Conservation (phyloP, 2,797 vertebrate genomes). For the Botia kubotai region DNA sequence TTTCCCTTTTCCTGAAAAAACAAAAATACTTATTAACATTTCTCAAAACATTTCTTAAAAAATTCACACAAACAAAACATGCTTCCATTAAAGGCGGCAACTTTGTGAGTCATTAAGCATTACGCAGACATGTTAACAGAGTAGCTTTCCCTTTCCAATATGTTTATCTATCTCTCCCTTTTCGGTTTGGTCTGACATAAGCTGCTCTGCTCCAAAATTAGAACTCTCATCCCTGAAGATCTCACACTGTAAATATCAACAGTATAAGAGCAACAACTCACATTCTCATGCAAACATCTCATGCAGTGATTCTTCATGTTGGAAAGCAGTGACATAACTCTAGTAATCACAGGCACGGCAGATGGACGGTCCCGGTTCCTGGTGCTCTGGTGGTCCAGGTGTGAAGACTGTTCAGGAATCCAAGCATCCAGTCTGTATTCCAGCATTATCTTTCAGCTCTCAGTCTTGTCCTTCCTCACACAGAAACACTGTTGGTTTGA, state of each 20-base stretch:
- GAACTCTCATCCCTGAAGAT: slow-evolving; percentile 20
- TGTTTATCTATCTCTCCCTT: slow-evolving; percentile 3
- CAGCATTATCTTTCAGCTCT: slow-evolving; percentile 43
- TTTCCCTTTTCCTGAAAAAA: neutral
- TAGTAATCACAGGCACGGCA: slow-evolving; percentile 52
- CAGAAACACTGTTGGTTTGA: slow-evolving; percentile 60
- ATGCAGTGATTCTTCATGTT: slow-evolving; percentile 46
- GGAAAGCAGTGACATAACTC: slow-evolving; percentile 43
- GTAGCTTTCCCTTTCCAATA: neutral
- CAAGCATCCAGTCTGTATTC: slow-evolving; percentile 43
- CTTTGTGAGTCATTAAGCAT: slow-evolving; percentile 33
- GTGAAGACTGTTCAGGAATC: slow-evolving; percentile 43
- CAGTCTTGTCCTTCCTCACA: slow-evolving; percentile 57
- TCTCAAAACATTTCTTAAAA: neutral
- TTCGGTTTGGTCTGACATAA: slow-evolving; percentile 27
- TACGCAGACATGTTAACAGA: neutral
- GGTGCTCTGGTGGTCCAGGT: slow-evolving; percentile 42
- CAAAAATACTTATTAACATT: neutral
- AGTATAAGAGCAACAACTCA: slow-evolving; percentile 40
- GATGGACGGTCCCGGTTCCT: slow-evolving; percentile 53
- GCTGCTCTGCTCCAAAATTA: slow-evolving; percentile 39
- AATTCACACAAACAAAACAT: neutral
- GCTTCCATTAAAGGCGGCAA: slow-evolving; percentile 7
- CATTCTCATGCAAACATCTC: slow-evolving; percentile 33
- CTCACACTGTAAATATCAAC: slow-evolving; percentile 30